Conservation (phyloP, 2,797 vertebrate species). For the Rhynchotus rufescens region DNA sequence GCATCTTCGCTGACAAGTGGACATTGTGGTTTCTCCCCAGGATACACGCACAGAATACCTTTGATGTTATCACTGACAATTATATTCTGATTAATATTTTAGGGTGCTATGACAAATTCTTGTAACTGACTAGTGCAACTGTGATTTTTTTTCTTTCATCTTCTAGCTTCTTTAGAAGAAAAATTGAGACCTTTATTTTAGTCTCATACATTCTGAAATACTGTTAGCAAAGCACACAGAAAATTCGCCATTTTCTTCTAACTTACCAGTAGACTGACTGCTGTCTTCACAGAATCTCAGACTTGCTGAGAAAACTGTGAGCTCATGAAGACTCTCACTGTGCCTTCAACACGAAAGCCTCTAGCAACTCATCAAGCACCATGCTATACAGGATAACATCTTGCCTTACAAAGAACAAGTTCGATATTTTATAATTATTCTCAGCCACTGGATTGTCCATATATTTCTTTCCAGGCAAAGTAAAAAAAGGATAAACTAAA, state of each 20-base stretch:
- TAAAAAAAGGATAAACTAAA: slow-evolving; percentile 51
- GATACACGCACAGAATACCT: not conserved
- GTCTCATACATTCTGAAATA: not conserved
- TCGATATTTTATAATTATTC: slow-evolving; percentile 13
- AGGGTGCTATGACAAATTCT: not conserved
- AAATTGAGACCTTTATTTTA: not conserved
- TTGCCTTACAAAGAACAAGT: not conserved
- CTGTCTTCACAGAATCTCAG: not conserved
- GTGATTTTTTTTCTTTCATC: not conserved
- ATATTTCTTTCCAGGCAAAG: slow-evolving; percentile 51
- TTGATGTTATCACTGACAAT: not conserved
- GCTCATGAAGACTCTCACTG: not conserved
- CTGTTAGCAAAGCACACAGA: not conserved
- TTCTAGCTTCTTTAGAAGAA: not conserved
- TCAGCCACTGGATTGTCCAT: not conserved
- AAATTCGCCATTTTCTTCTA: not conserved
- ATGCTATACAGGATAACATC: not conserved
- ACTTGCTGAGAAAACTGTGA: not conserved
- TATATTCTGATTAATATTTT: not conserved
- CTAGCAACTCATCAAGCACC: not conserved
- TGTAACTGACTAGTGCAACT: not conserved
- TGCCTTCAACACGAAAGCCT: not conserved
- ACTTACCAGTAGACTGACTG: not conserved
- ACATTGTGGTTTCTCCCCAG: not conserved
- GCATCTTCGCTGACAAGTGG: not conserved